Evolutionary conservation across 2,797 vertebrate species (phyloP), one percentile per base, ranked within the genome.

Genomic region (Borostomias antarcticus): DNA sequence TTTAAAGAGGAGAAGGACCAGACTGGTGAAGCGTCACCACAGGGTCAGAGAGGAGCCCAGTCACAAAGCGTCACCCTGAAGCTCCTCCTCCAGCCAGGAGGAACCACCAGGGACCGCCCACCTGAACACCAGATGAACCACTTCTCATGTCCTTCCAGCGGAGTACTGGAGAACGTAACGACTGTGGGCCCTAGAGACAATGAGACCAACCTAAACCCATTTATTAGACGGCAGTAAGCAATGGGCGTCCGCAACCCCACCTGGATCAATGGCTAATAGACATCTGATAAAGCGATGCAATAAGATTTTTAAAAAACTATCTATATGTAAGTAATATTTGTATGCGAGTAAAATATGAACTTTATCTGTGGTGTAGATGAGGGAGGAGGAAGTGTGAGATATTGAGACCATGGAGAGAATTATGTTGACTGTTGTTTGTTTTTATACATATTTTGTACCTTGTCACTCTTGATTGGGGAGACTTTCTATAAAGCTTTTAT

Each of bases 1-100:
- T 30, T 19, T 82, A 11, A 83, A 58, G 63, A 86, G 79, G 69
- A 84, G 75, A 74, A 5, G 29, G 26, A 9, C 35, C 25, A 77
- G 73, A 50, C 21, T 74, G 67, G 82, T 64, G 61, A 82, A 70
- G 74, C 84, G 66, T 72, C 86, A 83, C 64, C 72, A 64, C 61
- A 89, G 77, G 64, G 73, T 75, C 45, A 86, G 52, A 69, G 2
- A 5, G 19, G 32, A 57, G 7, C 30, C 30, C 30, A 19, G 29
- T 19, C 10, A 2, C 29, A 3, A 35, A 11, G 9, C 11, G 4
- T 10, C 54, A 10, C 32, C 10, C 35, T 35, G 6, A 9, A 58
- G 9, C n/a, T 37, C 32, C 32, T 13, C 5, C 21, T 23, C 13
- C 7, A 37, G 35, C 8, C 35, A 37, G 8, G 9, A 30, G 56